phyloP scores from a whole-genome alignment of 1,140 invertebrate species.

The Drosophila lacertosa region DNA sequence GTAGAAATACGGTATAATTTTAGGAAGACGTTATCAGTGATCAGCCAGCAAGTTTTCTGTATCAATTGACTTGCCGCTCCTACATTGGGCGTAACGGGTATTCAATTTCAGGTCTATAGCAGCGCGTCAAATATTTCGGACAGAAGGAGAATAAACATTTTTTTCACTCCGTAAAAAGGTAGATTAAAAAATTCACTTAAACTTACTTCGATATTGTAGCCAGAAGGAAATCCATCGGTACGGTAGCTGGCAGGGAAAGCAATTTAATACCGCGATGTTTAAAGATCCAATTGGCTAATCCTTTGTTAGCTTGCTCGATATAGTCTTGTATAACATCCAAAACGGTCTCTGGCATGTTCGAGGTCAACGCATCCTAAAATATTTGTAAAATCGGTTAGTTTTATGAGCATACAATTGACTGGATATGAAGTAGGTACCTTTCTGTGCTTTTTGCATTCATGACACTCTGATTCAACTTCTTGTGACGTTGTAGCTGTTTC shows the following conservation, averaged over 20 bases:
- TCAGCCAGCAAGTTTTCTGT: too few relatives aligned
- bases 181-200: not conserved
- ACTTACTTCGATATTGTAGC: constrained; percentile 87
- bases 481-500: constrained; percentile 86
- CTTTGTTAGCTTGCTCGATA: constrained; percentile 95
- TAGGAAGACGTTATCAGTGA: too few relatives aligned
- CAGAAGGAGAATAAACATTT: too few relatives aligned
- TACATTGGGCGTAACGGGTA: too few relatives aligned
- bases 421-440: constrained; percentile 84
- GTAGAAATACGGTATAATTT: too few relatives aligned
- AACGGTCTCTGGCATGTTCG: constrained; percentile 93
- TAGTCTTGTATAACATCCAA: constrained; percentile 95
- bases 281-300: constrained; percentile 95
- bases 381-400: not conserved
- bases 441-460: constrained; percentile 92
- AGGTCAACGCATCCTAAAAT: constrained; percentile 89
- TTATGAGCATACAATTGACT: too few relatives aligned
- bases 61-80: too few relatives aligned
- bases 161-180: too few relatives aligned
- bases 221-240: constrained; percentile 93
- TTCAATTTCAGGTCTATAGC: too few relatives aligned
- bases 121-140: too few relatives aligned
- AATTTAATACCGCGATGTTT: constrained; percentile 92
- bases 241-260: constrained; percentile 91
- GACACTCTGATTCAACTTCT: constrained; percentile 92